A percentile compares a stretch with the other conserved stretches of the same genome.
phyloP scores from a whole-genome alignment of 2,113 vertebrate genomes.

The Cettia cetti region DNA sequence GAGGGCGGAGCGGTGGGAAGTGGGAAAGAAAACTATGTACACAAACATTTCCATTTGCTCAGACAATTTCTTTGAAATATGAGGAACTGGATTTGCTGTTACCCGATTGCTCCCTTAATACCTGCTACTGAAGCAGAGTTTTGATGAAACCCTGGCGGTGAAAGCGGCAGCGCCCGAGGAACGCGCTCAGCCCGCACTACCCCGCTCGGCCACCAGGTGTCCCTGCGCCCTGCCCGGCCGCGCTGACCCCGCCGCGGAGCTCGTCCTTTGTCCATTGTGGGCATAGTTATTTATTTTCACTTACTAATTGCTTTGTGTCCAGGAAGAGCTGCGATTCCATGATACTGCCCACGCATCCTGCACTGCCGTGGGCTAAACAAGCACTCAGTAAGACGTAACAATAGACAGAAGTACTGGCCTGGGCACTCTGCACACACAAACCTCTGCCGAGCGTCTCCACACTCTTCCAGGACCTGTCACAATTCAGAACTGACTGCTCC shows the following conservation, averaged over 20 bases:
- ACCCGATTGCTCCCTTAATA: rapidly evolving
- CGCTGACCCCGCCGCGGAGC: too few relatives aligned
- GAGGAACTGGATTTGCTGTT: neutral
- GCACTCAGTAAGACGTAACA: neutral
- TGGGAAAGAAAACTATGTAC: neutral
- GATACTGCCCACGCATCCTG: neutral
- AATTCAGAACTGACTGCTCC: neutral
- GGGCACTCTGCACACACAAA: neutral
- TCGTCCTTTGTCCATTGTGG: neutral
- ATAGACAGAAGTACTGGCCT: neutral
- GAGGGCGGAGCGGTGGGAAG: rapidly evolving
- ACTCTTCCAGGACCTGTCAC: neutral
- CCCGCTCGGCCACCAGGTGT: neutral
- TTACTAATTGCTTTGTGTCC: neutral
- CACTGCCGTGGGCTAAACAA: neutral
- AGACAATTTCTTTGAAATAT: neutral
- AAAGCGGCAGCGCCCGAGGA: rapidly evolving
- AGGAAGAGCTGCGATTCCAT: neutral
- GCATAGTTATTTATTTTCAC: neutral
- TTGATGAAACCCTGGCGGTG: neutral
- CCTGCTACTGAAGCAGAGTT: rapidly evolving
- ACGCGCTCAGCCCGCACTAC: neutral
- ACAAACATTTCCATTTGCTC: neutral
- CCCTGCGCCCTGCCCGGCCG: neutral
- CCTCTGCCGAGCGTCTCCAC: neutral